phyloP scores from a whole-genome alignment of 2,113 vertebrate genomes.

The Thamnaconus septentrionalis region DNA sequence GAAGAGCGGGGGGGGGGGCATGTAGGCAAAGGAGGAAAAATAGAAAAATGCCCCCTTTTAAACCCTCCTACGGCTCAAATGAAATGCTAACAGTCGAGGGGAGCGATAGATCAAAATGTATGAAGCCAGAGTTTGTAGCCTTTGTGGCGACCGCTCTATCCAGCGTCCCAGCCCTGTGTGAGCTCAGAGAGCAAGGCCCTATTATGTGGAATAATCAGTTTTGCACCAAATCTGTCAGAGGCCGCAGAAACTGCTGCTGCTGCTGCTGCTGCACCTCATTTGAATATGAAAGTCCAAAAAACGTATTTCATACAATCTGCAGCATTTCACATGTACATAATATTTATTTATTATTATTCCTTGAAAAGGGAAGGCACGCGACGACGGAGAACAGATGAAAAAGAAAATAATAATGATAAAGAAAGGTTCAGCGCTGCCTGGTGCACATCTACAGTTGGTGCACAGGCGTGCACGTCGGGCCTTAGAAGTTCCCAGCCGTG shows the following conservation, averaged over 20 bases:
- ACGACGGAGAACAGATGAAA: constrained; percentile 52
- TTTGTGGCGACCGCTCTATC: constrained; percentile 74
- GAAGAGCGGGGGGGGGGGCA: constrained; percentile 53
- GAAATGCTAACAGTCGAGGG: constrained; percentile 72
- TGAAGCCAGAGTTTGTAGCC: constrained; percentile 73
- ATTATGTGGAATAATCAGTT: constrained; percentile 76
- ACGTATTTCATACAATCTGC: constrained; percentile 74
- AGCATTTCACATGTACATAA: constrained; percentile 67
- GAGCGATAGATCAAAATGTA: constrained; percentile 75
- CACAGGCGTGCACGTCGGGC: constrained; percentile 49
- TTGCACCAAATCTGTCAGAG: constrained; percentile 67
- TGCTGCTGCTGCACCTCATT: constrained; percentile 68
- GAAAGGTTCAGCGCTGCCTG: constrained; percentile 66
- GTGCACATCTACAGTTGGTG: constrained; percentile 63
- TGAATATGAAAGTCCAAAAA: constrained; percentile 75
- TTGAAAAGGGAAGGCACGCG: constrained; percentile 55
- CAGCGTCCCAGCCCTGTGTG: constrained; percentile 67
- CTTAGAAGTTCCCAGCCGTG: constrained; percentile 66
- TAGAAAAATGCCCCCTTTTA: constrained; percentile 65
- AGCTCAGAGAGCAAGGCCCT: constrained; percentile 69
- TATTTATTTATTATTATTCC: constrained; percentile 43
- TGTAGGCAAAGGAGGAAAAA: constrained; percentile 64
- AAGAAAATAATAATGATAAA: constrained; percentile 31
- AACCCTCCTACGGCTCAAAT: constrained; percentile 71
- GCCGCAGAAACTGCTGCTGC: constrained; percentile 60